Percentiles rank a stretch among this genome's conserved stretches.
These are phyloP conservation scores for Loriculus beryllinus DNA, from an alignment of 2,797 vertebrate genomes.

Conservation along the genomic window DNA sequence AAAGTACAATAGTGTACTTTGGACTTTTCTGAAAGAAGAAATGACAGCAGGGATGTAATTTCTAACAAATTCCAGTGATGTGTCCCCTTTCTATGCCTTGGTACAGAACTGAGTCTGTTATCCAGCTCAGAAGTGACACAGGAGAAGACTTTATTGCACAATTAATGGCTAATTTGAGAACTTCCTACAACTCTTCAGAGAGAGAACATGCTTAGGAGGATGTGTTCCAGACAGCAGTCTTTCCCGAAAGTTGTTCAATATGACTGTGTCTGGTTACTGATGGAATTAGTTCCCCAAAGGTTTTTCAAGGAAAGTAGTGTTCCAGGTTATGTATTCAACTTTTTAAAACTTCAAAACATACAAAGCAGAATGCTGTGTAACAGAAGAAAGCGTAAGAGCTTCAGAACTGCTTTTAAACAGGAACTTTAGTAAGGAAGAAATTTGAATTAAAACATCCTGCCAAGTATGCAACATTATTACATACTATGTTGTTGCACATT, in stretches of 20 bases:
- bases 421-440: neutral
- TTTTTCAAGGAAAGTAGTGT: neutral
- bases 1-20: neutral
- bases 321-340: neutral
- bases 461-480: neutral
- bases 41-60: neutral
- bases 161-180: neutral
- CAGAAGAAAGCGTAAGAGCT: neutral
- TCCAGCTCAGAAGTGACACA: neutral
- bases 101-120: neutral
- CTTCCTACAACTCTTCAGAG: neutral
- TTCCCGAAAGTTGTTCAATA: neutral
- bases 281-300: neutral
- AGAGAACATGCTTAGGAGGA: neutral
- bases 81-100: neutral
- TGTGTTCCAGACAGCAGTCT: neutral
- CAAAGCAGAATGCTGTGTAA: neutral
- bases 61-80: neutral
- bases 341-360: neutral
- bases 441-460: neutral
- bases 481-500: neutral
- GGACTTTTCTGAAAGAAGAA: neutral
- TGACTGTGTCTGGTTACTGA: neutral
- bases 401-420: neutral
- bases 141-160: neutral